Percentiles rank a stretch among this genome's conserved stretches.
Evolutionary conservation across 1,140 invertebrate species (phyloP).

Genomic region (Hyphantria cunea): DNA sequence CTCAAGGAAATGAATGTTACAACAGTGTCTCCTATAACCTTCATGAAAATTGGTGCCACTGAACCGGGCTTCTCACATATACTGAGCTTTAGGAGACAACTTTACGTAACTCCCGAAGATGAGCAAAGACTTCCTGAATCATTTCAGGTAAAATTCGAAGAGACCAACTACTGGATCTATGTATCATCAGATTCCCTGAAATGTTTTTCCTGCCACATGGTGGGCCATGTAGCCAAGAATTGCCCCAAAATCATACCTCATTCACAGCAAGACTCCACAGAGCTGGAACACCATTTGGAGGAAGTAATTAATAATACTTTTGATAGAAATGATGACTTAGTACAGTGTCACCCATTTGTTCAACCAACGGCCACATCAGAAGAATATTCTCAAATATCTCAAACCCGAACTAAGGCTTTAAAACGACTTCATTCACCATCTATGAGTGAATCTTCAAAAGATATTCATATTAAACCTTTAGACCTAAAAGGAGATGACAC

Average conservation of each 20-base stretch:
- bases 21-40: constrained; percentile 33
- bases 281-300: neutral
- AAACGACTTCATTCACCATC: constrained; percentile 20
- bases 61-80: constrained; percentile 34
- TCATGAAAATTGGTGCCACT: constrained; percentile 31
- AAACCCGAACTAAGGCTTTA: constrained; percentile 1
- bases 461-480: constrained; percentile 8
- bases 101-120: constrained; percentile 23
- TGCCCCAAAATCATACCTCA: constrained; percentile 10
- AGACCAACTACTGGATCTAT: constrained; percentile 32
- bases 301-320: neutral
- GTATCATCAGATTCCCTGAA: constrained; percentile 21
- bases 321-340: neutral
- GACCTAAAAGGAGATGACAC: constrained; percentile 2
- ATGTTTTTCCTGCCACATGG: constrained; percentile 30
- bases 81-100: constrained; percentile 25
- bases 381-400: neutral
- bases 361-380: neutral
- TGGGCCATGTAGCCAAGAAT: constrained; percentile 35
- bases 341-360: neutral
- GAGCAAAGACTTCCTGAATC: constrained; percentile 22
- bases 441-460: constrained; percentile 10
- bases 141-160: constrained; percentile 19
- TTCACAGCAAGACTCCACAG: neutral
- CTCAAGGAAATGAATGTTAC: constrained; percentile 32